These are phyloP conservation scores for Octopus sinensis DNA, from an alignment of 1,140 invertebrate genomes.

Conservation along the genomic window DNA sequence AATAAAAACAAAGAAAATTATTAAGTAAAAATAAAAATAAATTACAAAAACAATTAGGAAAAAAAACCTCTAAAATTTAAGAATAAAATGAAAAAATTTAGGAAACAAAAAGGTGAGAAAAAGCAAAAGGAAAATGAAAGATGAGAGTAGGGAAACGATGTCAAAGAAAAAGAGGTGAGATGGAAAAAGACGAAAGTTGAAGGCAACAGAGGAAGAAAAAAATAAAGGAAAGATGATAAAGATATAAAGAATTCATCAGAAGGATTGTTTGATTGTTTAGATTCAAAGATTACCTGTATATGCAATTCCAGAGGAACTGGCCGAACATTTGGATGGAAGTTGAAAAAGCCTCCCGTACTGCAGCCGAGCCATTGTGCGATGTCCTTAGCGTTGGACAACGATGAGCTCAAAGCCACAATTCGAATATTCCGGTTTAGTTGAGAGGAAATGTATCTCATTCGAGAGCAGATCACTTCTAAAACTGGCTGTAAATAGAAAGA, in stretches of 20 bases:
- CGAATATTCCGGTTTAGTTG: constrained; percentile 88
- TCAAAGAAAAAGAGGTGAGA: background rate
- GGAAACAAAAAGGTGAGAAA: no score
- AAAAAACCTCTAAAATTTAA: no score
- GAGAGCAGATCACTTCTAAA: constrained; percentile 93
- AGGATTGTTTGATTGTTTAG: no score
- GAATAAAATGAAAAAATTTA: no score
- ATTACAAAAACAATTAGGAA: no score
- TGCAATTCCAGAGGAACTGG: constrained; percentile 92
- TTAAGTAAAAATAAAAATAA: no score
- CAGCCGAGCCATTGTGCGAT: constrained; percentile 96
- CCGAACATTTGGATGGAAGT: constrained; percentile 96
- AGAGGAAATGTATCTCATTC: constrained; percentile 95
- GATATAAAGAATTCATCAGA: no score
- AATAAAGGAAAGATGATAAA: background rate
- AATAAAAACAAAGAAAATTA: no score
- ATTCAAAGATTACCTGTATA: constrained; percentile 66
- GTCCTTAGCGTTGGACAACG: constrained; percentile 91
- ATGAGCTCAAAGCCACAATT: constrained; percentile 92
- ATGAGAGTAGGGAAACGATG: background rate
- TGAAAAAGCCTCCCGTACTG: constrained; percentile 87
- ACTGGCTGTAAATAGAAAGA: constrained; percentile 66
- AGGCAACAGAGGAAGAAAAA: no score
- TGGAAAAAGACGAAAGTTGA: no score
- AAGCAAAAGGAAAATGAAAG: no score